phyloP scores from a whole-genome alignment of 2,888 invertebrate species.

The Pyrocoelia pectoralis region DNA sequence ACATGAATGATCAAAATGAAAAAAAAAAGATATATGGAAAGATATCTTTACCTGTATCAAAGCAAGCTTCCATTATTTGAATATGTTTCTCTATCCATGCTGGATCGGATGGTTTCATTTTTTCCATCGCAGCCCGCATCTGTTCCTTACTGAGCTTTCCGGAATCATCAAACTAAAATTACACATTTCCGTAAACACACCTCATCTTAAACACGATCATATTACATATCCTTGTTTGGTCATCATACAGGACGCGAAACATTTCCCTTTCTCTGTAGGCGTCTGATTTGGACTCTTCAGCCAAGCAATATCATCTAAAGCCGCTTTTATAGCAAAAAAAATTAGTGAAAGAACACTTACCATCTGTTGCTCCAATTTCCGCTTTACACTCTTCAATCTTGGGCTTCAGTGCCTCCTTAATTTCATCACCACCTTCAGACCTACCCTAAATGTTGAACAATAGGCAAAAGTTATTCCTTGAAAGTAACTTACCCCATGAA shows the following conservation, averaged over 20 bases:
- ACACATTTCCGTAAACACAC: no score
- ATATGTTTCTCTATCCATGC: constrained; percentile 34
- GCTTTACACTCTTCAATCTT: constrained; percentile 12
- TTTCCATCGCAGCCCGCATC: constrained; percentile 14
- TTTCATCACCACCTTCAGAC: constrained; percentile 1
- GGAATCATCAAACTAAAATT: constrained; percentile 36
- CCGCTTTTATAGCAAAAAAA: neutral
- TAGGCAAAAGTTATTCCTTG: no score
- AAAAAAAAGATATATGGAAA: no score
- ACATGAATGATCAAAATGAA: no score
- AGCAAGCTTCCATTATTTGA: constrained; percentile 34
- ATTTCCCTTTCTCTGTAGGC: constrained; percentile 55
- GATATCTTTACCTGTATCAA: constrained; percentile 36
- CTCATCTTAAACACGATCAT: neutral
- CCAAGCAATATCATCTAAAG: constrained; percentile 40
- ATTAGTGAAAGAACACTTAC: constrained; percentile 2
- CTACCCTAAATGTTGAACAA: no score
- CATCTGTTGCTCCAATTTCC: constrained; percentile 14
- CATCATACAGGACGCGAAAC: constrained; percentile 61
- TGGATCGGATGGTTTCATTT: constrained; percentile 31
- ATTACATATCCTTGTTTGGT: constrained; percentile 61
- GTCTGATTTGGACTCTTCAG: constrained; percentile 57
- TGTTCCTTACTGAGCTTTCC: constrained; percentile 35
- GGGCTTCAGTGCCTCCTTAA: neutral
- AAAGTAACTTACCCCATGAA: no score